phyloP scores from a whole-genome alignment of 2,888 invertebrate genomes.

The Eupelmus urozonus region DNA sequence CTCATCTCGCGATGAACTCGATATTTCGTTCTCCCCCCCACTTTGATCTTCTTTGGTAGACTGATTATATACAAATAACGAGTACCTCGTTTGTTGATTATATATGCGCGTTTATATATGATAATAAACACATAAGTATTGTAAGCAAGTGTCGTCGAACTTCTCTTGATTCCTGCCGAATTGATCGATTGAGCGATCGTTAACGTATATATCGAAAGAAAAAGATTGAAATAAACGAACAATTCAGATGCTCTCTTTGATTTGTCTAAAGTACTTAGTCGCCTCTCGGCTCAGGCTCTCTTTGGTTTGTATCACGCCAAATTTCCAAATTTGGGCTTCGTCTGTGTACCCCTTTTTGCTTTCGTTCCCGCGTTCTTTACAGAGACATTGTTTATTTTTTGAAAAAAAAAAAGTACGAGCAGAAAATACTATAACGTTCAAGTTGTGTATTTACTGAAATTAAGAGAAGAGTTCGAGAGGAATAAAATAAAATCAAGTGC shows the following conservation, averaged over 20 bases:
- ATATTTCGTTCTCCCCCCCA: slow-evolving; percentile 38
- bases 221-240: neutral
- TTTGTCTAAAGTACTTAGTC: neutral
- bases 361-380: too few species aligned
- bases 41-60: slow-evolving; percentile 47
- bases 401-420: neutral
- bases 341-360: too few species aligned
- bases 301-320: neutral
- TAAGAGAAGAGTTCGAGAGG: neutral
- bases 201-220: neutral
- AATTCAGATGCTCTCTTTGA: slow-evolving; percentile 14
- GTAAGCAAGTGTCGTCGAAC: slow-evolving; percentile 55
- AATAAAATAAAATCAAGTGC: slow-evolving; percentile 15
- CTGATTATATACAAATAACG: slow-evolving; percentile 48
- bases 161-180: slow-evolving; percentile 60
- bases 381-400: too few species aligned
- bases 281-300: neutral
- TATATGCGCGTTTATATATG: slow-evolving; percentile 54
- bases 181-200: slow-evolving; percentile 40
- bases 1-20: slow-evolving; percentile 29
- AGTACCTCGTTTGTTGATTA: slow-evolving; percentile 58
- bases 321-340: too few species aligned
- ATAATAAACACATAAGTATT: slow-evolving; percentile 47
- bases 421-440: slow-evolving; percentile 26
- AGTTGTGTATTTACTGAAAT: slow-evolving; percentile 33